Evolutionary conservation across 1,140 invertebrate species (phyloP).

Genomic region (Helicoverpa armigera): DNA sequence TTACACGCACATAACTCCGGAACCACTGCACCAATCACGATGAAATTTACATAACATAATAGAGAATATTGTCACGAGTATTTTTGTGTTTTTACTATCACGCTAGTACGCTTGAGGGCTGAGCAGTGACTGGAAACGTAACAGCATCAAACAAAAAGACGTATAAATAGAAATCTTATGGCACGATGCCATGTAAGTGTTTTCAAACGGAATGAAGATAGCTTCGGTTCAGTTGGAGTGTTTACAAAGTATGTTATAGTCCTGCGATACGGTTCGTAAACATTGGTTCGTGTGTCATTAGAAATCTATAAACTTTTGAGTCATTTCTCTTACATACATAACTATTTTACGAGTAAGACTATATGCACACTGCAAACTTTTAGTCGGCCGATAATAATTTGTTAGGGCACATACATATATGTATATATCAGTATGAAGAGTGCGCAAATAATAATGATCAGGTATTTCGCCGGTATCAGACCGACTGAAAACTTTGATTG

Average conservation of each 20-base stretch:
- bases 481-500: no score
- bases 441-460: no score
- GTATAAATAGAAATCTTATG: constrained; percentile 9
- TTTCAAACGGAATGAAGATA: constrained; percentile 2
- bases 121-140: neutral
- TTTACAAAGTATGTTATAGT: neutral
- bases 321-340: neutral
- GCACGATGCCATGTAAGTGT: constrained; percentile 5
- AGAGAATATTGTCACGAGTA: neutral
- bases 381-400: no score
- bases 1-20: constrained; percentile 24
- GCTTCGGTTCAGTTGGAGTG: neutral
- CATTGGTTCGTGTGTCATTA: constrained; percentile 10
- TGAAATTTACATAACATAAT: neutral
- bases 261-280: neutral
- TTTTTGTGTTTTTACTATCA: neutral
- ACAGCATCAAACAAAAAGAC: neutral
- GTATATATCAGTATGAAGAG: no score
- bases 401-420: no score
- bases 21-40: constrained; percentile 23
- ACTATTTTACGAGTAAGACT: neutral
- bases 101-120: neutral
- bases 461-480: no score
- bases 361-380: no score
- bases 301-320: constrained; percentile 9